These are phyloP conservation scores for Cheilosia grossa DNA, from an alignment of 2,888 invertebrate genomes.

Conservation along the genomic window DNA sequence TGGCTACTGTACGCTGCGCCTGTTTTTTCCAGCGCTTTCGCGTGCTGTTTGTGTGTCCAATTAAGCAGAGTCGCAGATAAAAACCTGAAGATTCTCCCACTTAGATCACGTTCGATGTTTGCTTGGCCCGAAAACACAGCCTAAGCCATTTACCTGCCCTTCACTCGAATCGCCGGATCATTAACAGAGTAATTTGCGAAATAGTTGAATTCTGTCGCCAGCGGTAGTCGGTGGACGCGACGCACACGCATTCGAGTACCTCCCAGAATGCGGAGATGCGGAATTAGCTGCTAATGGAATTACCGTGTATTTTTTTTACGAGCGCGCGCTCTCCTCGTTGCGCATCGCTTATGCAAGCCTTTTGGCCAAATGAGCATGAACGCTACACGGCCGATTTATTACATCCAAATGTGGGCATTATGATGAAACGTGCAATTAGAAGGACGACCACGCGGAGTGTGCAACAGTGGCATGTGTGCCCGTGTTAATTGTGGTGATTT, in stretches of 20 bases:
- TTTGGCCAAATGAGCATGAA: slow-evolving; percentile 49
- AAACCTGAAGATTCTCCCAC: slow-evolving; percentile 71
- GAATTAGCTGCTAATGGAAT: slow-evolving; percentile 71
- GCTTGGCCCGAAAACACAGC: slow-evolving; percentile 32
- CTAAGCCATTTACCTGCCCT: slow-evolving; percentile 38
- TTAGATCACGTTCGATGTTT: slow-evolving; percentile 72
- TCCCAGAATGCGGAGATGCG: slow-evolving; percentile 49
- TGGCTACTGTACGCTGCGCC: background rate
- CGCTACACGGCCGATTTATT: slow-evolving; percentile 41
- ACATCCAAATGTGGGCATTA: slow-evolving; percentile 73
- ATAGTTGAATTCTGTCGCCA: slow-evolving; percentile 57
- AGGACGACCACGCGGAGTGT: slow-evolving; percentile 34
- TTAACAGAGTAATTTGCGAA: slow-evolving; percentile 65
- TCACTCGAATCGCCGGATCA: slow-evolving; percentile 44
- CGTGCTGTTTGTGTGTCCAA: slow-evolving; percentile 63
- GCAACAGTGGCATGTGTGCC: slow-evolving; percentile 17
- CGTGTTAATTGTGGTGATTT: slow-evolving; percentile 42
- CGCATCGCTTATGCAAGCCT: slow-evolving; percentile 55
- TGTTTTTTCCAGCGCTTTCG: slow-evolving; percentile 36
- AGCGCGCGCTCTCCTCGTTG: background rate
- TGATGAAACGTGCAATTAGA: slow-evolving; percentile 70
- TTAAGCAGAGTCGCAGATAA: slow-evolving; percentile 65
- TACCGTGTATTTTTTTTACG: slow-evolving; percentile 45
- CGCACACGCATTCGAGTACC: slow-evolving; percentile 37
- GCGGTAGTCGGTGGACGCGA: background rate